phyloP scores from a whole-genome alignment of 2,113 vertebrate genomes.

The Lophotis ruficrista region DNA sequence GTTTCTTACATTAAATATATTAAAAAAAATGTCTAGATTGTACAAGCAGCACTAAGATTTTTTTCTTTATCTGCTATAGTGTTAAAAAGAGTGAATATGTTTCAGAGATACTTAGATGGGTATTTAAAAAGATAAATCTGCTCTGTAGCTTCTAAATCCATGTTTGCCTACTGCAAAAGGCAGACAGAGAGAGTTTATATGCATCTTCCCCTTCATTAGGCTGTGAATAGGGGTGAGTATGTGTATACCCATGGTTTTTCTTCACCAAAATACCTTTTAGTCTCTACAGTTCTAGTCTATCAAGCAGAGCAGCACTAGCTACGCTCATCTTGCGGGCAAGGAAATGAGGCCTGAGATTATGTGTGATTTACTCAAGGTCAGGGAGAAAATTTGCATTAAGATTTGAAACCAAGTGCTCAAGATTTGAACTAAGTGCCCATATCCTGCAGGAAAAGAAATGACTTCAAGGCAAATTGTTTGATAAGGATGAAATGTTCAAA shows the following conservation, averaged over 20 bases:
- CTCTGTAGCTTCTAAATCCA: neutral
- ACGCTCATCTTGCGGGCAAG: neutral
- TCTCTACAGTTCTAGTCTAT: neutral
- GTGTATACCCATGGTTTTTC: neutral
- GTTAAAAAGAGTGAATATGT: neutral
- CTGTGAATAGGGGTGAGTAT: neutral
- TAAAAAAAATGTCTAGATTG: neutral
- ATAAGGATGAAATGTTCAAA: neutral
- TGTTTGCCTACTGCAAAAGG: neutral
- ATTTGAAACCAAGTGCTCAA: neutral
- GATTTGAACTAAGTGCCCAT: too few species aligned
- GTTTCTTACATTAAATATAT: neutral
- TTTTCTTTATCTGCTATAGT: neutral
- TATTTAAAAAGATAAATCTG: conserved; percentile 9
- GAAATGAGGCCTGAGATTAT: neutral
- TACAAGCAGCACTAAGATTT: neutral
- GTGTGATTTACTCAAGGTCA: conserved; percentile 24
- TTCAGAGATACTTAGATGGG: neutral
- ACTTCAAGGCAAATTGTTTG: neutral
- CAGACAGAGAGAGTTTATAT: neutral
- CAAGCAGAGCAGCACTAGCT: neutral
- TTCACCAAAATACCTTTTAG: neutral
- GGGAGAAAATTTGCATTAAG: neutral
- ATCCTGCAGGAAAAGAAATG: neutral
- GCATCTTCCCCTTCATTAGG: neutral